These are phyloP conservation scores for Gyps fulvus DNA, from an alignment of 2,113 vertebrate species.

Conservation along the genomic window DNA sequence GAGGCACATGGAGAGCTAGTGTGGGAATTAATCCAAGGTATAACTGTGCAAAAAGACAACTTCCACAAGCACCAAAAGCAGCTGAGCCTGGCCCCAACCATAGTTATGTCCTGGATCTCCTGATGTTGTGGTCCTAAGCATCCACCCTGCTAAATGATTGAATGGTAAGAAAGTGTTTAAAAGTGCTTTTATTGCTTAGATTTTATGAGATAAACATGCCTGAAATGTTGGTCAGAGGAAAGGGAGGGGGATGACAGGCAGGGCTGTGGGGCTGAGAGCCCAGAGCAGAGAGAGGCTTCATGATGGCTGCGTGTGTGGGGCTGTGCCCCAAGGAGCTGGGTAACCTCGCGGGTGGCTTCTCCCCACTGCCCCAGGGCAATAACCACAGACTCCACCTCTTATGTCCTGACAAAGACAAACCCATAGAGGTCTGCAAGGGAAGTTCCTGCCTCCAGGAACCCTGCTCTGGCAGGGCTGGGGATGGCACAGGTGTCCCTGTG, in stretches of 20 bases:
- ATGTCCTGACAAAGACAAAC: neutral
- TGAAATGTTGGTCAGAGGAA: neutral
- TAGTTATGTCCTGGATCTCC: neutral
- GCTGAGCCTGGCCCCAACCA: neutral
- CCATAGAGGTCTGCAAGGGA: neutral
- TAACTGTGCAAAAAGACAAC: neutral
- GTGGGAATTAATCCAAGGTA: neutral
- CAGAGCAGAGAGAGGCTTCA: neutral
- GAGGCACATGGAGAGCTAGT: neutral
- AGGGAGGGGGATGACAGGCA: rapidly evolving
- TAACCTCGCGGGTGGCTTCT: neutral
- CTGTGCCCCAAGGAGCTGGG: neutral
- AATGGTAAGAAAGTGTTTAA: neutral
- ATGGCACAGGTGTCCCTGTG: rapidly evolving
- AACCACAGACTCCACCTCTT: neutral
- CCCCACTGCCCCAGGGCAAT: neutral
- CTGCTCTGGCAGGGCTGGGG: neutral
- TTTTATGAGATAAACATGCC: neutral
- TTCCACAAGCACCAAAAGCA: neutral
- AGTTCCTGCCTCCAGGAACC: neutral
- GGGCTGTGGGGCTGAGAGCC: rapidly evolving
- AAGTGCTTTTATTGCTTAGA: neutral
- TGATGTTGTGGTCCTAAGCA: neutral
- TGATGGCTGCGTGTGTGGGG: rapidly evolving
- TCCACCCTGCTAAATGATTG: neutral